phyloP scores from a whole-genome alignment of 2,113 vertebrate species.

The Zonotrichia leucophrys region DNA sequence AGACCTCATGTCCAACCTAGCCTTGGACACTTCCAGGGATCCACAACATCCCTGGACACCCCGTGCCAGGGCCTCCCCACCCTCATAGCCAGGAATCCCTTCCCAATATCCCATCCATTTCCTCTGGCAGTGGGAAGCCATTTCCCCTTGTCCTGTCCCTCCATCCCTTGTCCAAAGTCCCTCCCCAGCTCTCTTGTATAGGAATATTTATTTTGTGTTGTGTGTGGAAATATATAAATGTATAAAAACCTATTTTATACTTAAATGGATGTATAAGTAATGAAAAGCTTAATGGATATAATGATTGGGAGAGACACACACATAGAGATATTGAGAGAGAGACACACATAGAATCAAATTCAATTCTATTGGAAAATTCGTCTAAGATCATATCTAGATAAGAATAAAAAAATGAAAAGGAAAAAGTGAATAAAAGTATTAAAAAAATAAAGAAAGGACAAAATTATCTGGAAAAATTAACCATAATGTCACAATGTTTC shows the following conservation, averaged over 20 bases:
- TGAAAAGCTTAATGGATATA: not conserved
- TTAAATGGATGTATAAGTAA: not conserved
- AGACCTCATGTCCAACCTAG: rapidly evolving
- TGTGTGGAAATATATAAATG: not conserved
- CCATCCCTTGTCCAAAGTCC: not conserved
- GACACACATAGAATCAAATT: not conserved
- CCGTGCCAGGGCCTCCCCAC: not conserved
- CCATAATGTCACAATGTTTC: not conserved
- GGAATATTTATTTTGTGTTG: not conserved
- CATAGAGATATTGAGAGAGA: not conserved
- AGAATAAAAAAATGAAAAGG: not conserved
- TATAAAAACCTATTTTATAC: not conserved
- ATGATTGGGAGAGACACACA: not conserved
- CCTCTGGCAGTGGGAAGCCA: not conserved
- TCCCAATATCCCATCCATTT: not conserved
- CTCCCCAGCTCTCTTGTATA: not conserved
- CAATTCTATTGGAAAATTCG: not conserved
- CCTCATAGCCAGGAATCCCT: rapidly evolving
- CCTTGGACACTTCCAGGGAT: not conserved
- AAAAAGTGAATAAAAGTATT: not conserved
- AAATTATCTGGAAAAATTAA: not conserved
- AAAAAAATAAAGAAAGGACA: not conserved
- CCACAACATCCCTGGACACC: not conserved
- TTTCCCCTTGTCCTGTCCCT: not conserved
- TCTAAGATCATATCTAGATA: not conserved